These are phyloP conservation scores for Ophion costatus DNA, from an alignment of 2,888 invertebrate genomes.

Conservation along the genomic window DNA sequence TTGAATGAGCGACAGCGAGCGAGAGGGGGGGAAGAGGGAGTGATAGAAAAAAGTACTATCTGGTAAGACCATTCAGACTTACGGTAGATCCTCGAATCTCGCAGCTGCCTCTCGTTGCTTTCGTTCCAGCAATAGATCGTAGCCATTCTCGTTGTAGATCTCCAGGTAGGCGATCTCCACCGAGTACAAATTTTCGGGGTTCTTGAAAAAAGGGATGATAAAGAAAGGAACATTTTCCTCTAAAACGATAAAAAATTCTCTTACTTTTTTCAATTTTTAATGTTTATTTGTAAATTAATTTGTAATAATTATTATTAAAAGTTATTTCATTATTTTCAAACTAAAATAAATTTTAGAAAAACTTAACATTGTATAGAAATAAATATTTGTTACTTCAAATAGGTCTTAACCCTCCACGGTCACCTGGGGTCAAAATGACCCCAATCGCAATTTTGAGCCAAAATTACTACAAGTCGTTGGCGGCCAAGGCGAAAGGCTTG, in stretches of 20 bases:
- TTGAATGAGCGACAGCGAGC: not conserved
- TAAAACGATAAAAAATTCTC: not conserved
- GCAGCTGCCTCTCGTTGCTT: conserved; percentile 76
- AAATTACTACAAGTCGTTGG: too few relatives aligned
- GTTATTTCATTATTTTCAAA: not conserved
- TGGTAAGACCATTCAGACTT: conserved; percentile 72
- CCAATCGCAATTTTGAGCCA: too few relatives aligned
- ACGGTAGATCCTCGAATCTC: conserved; percentile 84
- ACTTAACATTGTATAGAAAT: too few relatives aligned
- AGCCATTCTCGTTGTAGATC: conserved; percentile 86
- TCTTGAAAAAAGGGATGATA: conserved; percentile 68
- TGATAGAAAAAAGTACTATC: conserved; percentile 16
- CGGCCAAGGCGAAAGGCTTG: too few relatives aligned
- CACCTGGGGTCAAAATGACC: too few relatives aligned
- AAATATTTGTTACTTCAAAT: too few relatives aligned
- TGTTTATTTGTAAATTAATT: not conserved
- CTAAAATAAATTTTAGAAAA: too few relatives aligned
- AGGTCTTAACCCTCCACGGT: too few relatives aligned
- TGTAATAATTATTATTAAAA: too few relatives aligned
- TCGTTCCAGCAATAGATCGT: conserved; percentile 84
- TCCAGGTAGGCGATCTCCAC: conserved; percentile 85
- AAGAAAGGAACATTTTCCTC: not conserved
- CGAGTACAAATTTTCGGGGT: conserved; percentile 79
- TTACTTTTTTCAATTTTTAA: not conserved
- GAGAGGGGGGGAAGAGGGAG: conserved; percentile 5